These are phyloP conservation scores for Psittacus erithacus DNA, from an alignment of 2,113 vertebrate genomes.

Conservation along the genomic window DNA sequence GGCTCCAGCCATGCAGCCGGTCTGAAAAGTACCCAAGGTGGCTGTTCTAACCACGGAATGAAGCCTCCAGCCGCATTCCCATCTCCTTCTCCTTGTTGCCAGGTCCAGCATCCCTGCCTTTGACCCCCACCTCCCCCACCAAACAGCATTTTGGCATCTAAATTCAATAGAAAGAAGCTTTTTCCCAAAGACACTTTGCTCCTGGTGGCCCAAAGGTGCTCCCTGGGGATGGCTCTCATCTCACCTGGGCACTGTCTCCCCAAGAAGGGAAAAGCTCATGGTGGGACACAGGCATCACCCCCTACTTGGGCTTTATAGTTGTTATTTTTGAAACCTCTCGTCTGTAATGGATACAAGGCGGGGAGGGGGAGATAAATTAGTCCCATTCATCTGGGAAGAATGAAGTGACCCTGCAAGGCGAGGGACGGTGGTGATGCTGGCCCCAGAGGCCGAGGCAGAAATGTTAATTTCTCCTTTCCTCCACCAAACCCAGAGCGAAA, in stretches of 20 bases:
- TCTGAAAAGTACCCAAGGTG: not conserved
- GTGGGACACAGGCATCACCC: not conserved
- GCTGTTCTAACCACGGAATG: not conserved
- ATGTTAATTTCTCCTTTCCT: slow-evolving; percentile 68
- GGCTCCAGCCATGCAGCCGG: not conserved
- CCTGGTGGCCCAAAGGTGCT: accelerated
- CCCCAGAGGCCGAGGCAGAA: slow-evolving; percentile 44
- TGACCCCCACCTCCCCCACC: not conserved
- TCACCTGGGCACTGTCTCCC: not conserved
- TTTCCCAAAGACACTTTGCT: not conserved
- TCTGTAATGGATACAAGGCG: slow-evolving; percentile 46
- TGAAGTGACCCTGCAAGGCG: slow-evolving; percentile 43
- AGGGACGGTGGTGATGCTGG: slow-evolving; percentile 15
- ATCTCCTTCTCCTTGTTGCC: accelerated
- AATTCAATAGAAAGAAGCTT: not conserved
- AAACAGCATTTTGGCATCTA: not conserved
- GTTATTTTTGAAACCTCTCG: slow-evolving; percentile 24
- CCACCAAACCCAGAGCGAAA: slow-evolving; percentile 35
- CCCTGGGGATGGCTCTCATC: not conserved
- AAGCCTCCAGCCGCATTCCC: accelerated
- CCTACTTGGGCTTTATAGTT: not conserved
- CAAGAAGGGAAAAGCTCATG: not conserved
- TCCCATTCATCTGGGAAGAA: slow-evolving; percentile 68
- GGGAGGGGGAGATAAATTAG: slow-evolving; percentile 61
- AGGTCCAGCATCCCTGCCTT: not conserved